Conservation (phyloP, 2,797 vertebrate species). For the Lycodopsis pacificus region DNA sequence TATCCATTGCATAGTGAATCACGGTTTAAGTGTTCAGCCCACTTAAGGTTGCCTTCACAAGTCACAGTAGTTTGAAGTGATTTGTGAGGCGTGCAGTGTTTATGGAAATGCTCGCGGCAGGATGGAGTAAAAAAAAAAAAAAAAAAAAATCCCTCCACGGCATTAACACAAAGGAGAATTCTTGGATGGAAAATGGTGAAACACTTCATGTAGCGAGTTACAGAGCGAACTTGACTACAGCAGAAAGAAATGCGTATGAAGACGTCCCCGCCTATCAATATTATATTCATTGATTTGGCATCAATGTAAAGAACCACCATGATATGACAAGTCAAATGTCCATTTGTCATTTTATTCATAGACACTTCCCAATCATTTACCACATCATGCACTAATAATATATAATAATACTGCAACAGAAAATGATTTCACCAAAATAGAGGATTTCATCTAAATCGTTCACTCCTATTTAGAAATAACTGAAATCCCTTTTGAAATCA, state of each 20-base stretch:
- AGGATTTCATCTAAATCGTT: not conserved
- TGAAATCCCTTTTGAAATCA: not conserved
- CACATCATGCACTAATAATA: not conserved
- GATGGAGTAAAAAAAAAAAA: slow-evolving; percentile 77
- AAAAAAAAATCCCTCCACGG: slow-evolving; percentile 67
- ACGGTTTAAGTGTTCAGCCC: slow-evolving; percentile 84
- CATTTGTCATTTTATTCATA: not conserved
- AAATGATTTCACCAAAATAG: not conserved
- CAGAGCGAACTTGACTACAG: slow-evolving; percentile 33
- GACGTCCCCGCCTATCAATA: not conserved
- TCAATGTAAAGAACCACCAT: not conserved
- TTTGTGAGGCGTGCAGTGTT: slow-evolving; percentile 85
- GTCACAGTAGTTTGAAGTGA: slow-evolving; percentile 85
- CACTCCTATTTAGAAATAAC: not conserved
- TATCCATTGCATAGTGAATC: slow-evolving; percentile 78
- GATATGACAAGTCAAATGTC: not conserved
- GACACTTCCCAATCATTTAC: not conserved
- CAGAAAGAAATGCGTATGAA: slow-evolving; percentile 11
- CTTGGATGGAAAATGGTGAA: slow-evolving; percentile 40
- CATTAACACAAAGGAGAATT: slow-evolving; percentile 77
- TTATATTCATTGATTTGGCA: not conserved
- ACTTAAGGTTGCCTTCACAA: slow-evolving; percentile 84
- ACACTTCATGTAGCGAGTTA: slow-evolving; percentile 36
- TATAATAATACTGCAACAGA: not conserved
- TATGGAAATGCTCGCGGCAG: slow-evolving; percentile 85